Percentiles rank a stretch among this genome's conserved stretches.
These are phyloP conservation scores for Ceriagrion tenellum DNA, from an alignment of 2,888 invertebrate species.

Conservation along the genomic window DNA sequence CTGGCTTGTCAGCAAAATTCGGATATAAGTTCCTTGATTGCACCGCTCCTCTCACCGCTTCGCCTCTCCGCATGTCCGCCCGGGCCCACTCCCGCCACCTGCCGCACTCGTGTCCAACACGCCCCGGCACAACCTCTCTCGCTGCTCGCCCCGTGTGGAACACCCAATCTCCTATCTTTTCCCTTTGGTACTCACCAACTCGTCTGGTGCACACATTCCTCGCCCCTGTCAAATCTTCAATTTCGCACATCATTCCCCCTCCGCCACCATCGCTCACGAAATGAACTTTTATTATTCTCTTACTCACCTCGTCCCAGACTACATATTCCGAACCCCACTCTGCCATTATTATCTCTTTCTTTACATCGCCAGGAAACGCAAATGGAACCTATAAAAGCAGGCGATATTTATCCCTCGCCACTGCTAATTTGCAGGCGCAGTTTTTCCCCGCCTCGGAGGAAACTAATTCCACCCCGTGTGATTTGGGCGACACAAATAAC, in stretches of 20 bases:
- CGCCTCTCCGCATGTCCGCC: neutral
- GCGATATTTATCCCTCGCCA: conserved; percentile 33
- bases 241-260: conserved; percentile 9
- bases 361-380: neutral
- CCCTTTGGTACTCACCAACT: neutral
- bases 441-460: conserved; percentile 12
- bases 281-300: neutral
- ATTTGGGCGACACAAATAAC: conserved; percentile 42
- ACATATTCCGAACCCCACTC: too few relatives aligned
- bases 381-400: neutral
- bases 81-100: neutral
- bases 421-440: conserved; percentile 59
- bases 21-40: conserved; percentile 14
- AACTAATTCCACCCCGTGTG: conserved; percentile 13
- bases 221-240: conserved; percentile 32
- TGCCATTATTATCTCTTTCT: neutral
- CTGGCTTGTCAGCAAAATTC: conserved; percentile 21
- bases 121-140: neutral
- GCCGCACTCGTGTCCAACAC: conserved; percentile 7
- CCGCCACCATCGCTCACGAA: neutral
- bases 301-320: too few relatives aligned
- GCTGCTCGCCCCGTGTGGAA: neutral
- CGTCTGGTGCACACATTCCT: neutral
- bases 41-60: conserved; percentile 19
- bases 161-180: neutral